Evolutionary conservation across 2,888 invertebrate genomes (phyloP).

Genomic region (Ethmia dodecea): DNA sequence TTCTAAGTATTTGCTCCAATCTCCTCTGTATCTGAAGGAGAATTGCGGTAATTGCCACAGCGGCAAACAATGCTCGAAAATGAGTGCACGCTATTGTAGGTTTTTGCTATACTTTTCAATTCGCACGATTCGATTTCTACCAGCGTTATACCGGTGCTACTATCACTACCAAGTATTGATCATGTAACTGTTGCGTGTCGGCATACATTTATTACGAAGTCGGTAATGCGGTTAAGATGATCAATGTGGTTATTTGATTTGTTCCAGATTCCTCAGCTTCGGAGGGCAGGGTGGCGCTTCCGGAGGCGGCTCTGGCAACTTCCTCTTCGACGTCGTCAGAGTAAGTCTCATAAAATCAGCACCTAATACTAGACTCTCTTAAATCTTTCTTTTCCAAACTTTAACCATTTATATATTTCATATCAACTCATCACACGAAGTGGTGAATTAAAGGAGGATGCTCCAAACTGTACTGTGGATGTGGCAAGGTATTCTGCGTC

Average conservation of each 20-base stretch:
- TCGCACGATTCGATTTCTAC: conserved; percentile 53
- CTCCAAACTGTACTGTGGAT: background rate
- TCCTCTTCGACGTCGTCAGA: conserved; percentile 92
- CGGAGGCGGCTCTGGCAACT: conserved; percentile 89
- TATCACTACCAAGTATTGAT: conserved; percentile 20
- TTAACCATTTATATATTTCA: background rate
- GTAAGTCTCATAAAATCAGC: conserved; percentile 82
- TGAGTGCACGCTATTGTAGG: conserved; percentile 20
- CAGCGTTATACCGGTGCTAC: conserved; percentile 16
- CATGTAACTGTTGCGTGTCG: conserved; percentile 34
- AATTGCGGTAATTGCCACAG: too few species aligned
- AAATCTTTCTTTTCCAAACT: too few species aligned
- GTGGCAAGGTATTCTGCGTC: too few species aligned
- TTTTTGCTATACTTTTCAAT: conserved; percentile 48
- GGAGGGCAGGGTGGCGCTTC: conserved; percentile 76
- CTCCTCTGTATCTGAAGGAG: too few species aligned
- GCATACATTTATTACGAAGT: conserved; percentile 25
- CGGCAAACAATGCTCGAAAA: conserved; percentile 31
- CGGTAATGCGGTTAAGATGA: conserved; percentile 8
- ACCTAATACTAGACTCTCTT: too few species aligned
- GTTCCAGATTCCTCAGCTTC: conserved; percentile 80
- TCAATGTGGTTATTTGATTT: conserved; percentile 7
- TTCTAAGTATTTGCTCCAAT: too few species aligned
- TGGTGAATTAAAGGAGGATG: background rate
- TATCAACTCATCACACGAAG: too few species aligned